These are phyloP conservation scores for Lathronympha strigana DNA, from an alignment of 2,888 invertebrate species.

Conservation along the genomic window DNA sequence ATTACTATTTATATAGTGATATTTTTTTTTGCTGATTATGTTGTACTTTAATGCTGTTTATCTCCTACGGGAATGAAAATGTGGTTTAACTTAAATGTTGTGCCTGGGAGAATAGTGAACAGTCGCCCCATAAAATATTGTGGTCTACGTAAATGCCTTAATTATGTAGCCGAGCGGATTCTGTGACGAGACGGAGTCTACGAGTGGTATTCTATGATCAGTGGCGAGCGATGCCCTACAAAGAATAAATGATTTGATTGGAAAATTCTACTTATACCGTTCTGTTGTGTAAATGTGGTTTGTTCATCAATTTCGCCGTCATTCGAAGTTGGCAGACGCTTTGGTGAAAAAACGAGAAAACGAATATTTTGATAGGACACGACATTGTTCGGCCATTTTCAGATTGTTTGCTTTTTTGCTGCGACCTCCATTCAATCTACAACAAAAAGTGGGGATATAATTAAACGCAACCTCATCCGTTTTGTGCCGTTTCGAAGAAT, in stretches of 20 bases:
- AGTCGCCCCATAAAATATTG: too few species aligned
- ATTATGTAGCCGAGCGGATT: too few species aligned
- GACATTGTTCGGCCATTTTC: neutral
- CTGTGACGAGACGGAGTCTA: neutral
- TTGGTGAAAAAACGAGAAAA: neutral
- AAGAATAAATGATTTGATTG: slow-evolving; percentile 37
- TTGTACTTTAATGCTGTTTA: too few species aligned
- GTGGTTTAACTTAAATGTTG: too few species aligned
- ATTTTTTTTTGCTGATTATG: too few species aligned
- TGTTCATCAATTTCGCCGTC: slow-evolving; percentile 19
- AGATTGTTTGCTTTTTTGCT: neutral
- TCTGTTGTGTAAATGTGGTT: slow-evolving; percentile 27
- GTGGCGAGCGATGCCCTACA: slow-evolving; percentile 9
- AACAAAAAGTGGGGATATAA: too few species aligned
- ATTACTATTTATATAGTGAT: too few species aligned
- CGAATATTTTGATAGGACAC: neutral
- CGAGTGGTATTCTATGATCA: neutral
- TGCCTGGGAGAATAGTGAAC: too few species aligned
- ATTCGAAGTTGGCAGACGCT: slow-evolving; percentile 5
- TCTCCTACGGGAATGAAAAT: too few species aligned
- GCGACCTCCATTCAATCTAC: neutral
- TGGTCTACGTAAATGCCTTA: too few species aligned
- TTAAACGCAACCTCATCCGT: too few species aligned
- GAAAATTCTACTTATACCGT: slow-evolving; percentile 20
- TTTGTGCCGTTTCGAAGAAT: too few species aligned